Base-by-base conservation (phyloP, 2,888 invertebrate species). In the Odontothrips loti region DNA sequence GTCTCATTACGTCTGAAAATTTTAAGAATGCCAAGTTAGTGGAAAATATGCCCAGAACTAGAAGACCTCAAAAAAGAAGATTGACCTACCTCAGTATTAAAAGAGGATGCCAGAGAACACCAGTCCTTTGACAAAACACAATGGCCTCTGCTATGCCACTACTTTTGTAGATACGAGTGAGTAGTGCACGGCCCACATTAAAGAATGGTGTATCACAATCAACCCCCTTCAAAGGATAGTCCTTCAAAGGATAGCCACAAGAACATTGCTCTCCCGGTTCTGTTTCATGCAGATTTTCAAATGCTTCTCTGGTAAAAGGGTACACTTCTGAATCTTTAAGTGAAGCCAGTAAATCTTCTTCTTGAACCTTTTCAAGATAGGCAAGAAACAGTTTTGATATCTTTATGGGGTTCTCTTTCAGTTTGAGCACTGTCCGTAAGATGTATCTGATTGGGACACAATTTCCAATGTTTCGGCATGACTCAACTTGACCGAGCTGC, bases 401-500 rank as follows among this genome's bases (percentile, higher is more conserved):
- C 10, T 27, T 9, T 12, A 12, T 9, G 12, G 68, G 2, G 27
- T 75, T 27, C 23, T 75, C 68, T 9, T 75, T 75, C 68, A 75
- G 4, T 27, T 27, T 23, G 27, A 75, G 68, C 1, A 75, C 12
- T 27, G 68, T 75, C 12, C 68, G 9, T 27, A 75, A 75, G 27
- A 75, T 27, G 23, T 75, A 12, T 75, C 4, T 23, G 0, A 27
- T 10, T 9, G 68, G 27, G 23, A 75, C 27, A 27, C 11, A 12
- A 23, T 75, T 27, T 23, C 68, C 23, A 23, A 75, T 75, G 68
- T 27, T 27, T 12, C 27, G 23, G 27, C 23, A 75, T 75, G 68
- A 75, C 68, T 75, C 27, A 75, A 75, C 68, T 75, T 75, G 68
- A 12, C 68, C 68, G 1, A 75, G 68, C 27, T 75, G 68, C 23